These are phyloP conservation scores for Hoplostethus mediterraneus DNA, from an alignment of 2,797 vertebrate genomes.

Conservation along the genomic window DNA sequence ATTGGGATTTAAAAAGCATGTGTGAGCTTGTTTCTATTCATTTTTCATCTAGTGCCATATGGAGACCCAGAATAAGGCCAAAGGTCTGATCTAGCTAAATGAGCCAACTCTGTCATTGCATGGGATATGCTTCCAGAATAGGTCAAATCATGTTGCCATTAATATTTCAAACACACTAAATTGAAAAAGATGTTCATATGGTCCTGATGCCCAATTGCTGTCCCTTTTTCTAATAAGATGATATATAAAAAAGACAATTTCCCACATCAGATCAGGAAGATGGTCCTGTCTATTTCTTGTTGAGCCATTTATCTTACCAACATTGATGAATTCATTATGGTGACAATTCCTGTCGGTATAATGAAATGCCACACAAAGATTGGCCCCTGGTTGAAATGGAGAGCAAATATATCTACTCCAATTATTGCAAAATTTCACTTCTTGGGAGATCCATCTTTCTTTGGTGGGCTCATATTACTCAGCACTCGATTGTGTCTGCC, in stretches of 20 bases:
- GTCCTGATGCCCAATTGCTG: constrained; percentile 80
- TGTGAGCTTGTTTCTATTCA: constrained; percentile 46
- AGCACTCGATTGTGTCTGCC: constrained; percentile 56
- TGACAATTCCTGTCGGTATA: constrained; percentile 89
- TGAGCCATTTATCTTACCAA: constrained; percentile 91
- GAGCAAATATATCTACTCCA: constrained; percentile 83
- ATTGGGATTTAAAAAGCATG: constrained; percentile 52
- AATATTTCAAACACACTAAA: constrained; percentile 91
- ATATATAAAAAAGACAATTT: constrained; percentile 90
- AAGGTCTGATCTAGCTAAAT: constrained; percentile 69
- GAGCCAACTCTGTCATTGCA: constrained; percentile 59
- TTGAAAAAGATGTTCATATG: constrained; percentile 89
- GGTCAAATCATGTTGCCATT: constrained; percentile 89
- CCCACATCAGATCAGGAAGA: constrained; percentile 85
- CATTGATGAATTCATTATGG: constrained; percentile 93
- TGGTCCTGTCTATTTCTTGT: constrained; percentile 87
- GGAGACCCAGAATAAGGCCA: constrained; percentile 52
- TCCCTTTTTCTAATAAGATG: constrained; percentile 88
- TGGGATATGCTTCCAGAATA: constrained; percentile 71
- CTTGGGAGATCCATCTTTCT: constrained; percentile 82
- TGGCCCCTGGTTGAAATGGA: constrained; percentile 84
- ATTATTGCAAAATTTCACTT: constrained; percentile 86
- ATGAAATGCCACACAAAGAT: constrained; percentile 89
- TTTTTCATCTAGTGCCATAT: constrained; percentile 59
- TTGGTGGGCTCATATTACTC: constrained; percentile 68